phyloP scores from a whole-genome alignment of 2,797 vertebrate genomes.

The Catamblyrhynchus diadema region DNA sequence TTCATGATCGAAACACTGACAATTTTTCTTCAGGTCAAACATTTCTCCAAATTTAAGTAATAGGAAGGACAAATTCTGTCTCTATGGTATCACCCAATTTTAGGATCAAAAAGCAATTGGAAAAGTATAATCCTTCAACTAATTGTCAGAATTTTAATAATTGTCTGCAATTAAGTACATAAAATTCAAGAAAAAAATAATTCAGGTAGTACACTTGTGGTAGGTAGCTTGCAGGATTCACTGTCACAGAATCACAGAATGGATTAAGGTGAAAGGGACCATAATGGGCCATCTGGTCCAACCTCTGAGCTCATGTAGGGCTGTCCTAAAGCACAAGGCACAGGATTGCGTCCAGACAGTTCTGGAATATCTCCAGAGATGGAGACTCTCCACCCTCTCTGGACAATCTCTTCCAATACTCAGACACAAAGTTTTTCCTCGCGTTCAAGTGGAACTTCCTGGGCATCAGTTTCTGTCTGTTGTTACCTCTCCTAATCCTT shows the following conservation, averaged over 20 bases:
- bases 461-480: accelerated
- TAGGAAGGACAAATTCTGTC: not conserved
- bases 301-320: not conserved
- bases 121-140: not conserved
- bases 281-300: no score
- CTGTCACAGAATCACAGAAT: not conserved
- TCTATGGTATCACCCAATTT: accelerated
- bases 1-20: not conserved
- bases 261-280: not conserved
- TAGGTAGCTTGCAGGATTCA: not conserved
- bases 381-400: not conserved
- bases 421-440: accelerated
- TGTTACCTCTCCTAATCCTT: not conserved
- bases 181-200: not conserved
- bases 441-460: not conserved
- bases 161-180: not conserved
- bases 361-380: not conserved
- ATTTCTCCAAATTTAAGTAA: not conserved
- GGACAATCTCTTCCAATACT: not conserved
- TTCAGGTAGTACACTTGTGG: not conserved
- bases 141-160: not conserved
- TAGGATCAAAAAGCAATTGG: accelerated
- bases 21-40: not conserved
- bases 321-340: not conserved
- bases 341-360: not conserved